Base-by-base conservation (phyloP, 2,797 vertebrate genomes). In the Coranthus polyacanthus region DNA sequence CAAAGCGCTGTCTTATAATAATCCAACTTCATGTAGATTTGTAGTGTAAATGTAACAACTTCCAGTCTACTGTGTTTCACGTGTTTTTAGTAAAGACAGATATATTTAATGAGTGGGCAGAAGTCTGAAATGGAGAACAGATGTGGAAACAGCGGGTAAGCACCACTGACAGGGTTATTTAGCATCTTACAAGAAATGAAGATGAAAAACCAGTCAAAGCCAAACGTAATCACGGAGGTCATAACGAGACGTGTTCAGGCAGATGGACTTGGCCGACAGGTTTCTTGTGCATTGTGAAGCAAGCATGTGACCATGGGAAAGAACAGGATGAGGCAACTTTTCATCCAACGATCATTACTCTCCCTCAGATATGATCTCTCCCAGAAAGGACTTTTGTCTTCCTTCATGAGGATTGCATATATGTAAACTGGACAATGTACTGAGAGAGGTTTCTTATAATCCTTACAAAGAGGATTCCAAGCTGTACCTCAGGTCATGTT, bases 181-280 rank as follows among this genome's bases (percentile, higher is more conserved):
- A 24, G 20, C 34, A 54, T 58, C 5, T 75, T 47, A 16, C 0
- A 22, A 58, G 38, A 70, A 73, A 74, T 21, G 1, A 74, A 45
- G 20, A 51, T 42, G 13, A 55, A 75, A 77, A 51, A 50, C 8
- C 8, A 37, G 55, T 63, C 17, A 20, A 38, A 68, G 47, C 18
- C 11, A 68, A 69, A 59, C 12, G 10, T 49, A 52, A 70, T 13
- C 55, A 72, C 71, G 80, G 71, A 71, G 62, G 59, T 63, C 13
- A 57, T 20, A 71, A 75, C 41, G 41, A 67, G 63, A 81, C 88
- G 9, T 80, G 89, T 81, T 36, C 43, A 42, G 70, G 83, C 83
- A 77, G 63, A 84, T 54, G 56, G 75, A 88, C 89, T 78, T 1
- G 82, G 83, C 58, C 51, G 53, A 89, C 93, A 63, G 88, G 92